phyloP scores from a whole-genome alignment of 2,888 invertebrate species.

The Hydrotaea cyrtoneurina region DNA sequence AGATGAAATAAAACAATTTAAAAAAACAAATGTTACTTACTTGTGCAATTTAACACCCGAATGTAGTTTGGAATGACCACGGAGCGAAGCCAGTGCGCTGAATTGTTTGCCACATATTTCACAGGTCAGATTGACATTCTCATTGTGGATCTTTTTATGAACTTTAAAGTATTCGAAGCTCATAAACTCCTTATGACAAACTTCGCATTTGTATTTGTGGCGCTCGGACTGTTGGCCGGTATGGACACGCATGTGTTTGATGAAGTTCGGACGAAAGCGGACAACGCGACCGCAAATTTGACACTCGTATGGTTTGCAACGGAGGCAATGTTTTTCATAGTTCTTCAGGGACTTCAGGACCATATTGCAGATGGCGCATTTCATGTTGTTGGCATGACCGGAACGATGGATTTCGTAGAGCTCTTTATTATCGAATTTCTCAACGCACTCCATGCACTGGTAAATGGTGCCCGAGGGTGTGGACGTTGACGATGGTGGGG shows the following conservation, averaged over 20 bases:
- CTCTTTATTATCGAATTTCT: conserved; percentile 79
- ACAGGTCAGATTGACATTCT: conserved; percentile 82
- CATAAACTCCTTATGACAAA: conserved; percentile 83
- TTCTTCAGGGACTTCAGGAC: conserved; percentile 80
- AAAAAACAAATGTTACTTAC: conserved; percentile 72
- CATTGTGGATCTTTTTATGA: conserved; percentile 83
- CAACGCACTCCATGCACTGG: conserved; percentile 79
- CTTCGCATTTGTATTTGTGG: conserved; percentile 82
- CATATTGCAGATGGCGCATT: conserved; percentile 81
- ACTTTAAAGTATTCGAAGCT: conserved; percentile 83
- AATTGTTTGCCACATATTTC: conserved; percentile 83
- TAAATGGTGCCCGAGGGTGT: conserved; percentile 72
- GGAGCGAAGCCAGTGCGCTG: conserved; percentile 79
- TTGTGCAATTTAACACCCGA: conserved; percentile 80
- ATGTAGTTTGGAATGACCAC: conserved; percentile 80
- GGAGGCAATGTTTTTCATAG: conserved; percentile 80
- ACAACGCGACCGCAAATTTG: conserved; percentile 80
- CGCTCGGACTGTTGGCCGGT: conserved; percentile 80
- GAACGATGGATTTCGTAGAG: conserved; percentile 80
- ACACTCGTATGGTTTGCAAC: conserved; percentile 81
- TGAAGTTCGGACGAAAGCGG: conserved; percentile 80
- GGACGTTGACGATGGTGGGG: conserved; percentile 62
- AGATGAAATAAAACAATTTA: not conserved
- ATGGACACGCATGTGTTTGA: conserved; percentile 81
- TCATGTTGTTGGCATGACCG: conserved; percentile 80